Percentiles rank a stretch among this genome's conserved stretches.
phyloP scores from a whole-genome alignment of 2,113 vertebrate species.

The Anguilla rostrata region DNA sequence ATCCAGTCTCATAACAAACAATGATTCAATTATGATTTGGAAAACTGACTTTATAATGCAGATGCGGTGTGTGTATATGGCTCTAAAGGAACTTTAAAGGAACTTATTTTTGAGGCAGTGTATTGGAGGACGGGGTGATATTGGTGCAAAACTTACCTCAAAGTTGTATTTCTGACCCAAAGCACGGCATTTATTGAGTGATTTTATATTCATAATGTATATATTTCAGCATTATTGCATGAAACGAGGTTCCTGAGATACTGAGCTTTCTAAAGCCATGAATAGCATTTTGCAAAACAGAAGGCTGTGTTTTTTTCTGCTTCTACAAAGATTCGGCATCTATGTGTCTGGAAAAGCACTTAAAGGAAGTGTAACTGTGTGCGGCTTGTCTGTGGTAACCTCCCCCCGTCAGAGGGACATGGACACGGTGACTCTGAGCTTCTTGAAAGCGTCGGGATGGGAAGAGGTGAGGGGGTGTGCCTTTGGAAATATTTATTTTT shows the following conservation, averaged over 20 bases:
- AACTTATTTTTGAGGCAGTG: neutral
- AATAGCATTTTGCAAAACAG: neutral
- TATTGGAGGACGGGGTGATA: neutral
- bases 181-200: too few relatives aligned
- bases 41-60: constrained; percentile 46
- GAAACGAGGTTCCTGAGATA: neutral
- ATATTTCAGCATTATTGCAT: too few relatives aligned
- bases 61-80: constrained; percentile 36
- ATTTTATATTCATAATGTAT: too few relatives aligned
- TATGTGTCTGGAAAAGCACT: constrained; percentile 1
- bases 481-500: constrained; percentile 63
- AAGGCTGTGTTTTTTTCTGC: constrained; percentile 12
- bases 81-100: neutral
- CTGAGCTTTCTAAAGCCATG: neutral
- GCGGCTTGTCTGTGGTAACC: neutral
- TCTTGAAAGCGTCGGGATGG: constrained; percentile 24
- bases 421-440: constrained; percentile 35
- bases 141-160: too few relatives aligned
- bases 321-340: neutral
- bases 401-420: constrained; percentile 34
- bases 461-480: constrained; percentile 49
- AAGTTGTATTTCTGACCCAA: too few relatives aligned
- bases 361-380: neutral
- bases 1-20: constrained; percentile 55
- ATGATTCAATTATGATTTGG: constrained; percentile 56